Conservation (phyloP, 35 echinoderm and acorn worm species). For the Lytechinus variegatus region DNA sequence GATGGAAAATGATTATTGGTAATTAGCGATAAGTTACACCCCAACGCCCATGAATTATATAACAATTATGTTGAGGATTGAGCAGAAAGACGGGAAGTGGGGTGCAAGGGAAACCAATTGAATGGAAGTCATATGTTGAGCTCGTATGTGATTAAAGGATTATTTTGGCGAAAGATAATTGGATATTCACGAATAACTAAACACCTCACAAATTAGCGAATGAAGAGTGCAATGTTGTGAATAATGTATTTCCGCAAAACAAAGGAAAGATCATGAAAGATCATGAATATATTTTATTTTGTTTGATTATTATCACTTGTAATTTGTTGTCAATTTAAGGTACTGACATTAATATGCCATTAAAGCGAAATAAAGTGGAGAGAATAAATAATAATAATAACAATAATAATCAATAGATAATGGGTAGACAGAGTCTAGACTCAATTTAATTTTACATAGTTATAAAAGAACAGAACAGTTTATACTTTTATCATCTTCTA, state of each 20-base stretch:
- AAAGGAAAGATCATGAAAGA: no score
- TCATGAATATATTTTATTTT: no score
- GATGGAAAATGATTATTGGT: background rate
- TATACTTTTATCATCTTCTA: no score
- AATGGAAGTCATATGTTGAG: background rate
- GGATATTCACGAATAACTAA: background rate
- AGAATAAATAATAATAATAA: no score
- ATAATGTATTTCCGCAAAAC: background rate
- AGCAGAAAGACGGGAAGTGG: background rate
- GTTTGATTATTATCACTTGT: no score
- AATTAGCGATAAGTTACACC: constrained; percentile 35
- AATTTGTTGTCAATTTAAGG: no score
- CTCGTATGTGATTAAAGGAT: background rate
- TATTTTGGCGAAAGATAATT: background rate
- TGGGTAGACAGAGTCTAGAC: no score
- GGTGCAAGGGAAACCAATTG: background rate
- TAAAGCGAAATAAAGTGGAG: no score
- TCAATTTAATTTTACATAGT: no score
- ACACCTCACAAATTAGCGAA: background rate
- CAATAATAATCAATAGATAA: no score
- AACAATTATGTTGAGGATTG: constrained; percentile 26
- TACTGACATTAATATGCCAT: no score
- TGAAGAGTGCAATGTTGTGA: background rate
- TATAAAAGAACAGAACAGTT: no score
- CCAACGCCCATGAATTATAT: constrained; percentile 41